Evolutionary conservation across 1,140 invertebrate species (phyloP).

Genomic region (Drosophila guanche): DNA sequence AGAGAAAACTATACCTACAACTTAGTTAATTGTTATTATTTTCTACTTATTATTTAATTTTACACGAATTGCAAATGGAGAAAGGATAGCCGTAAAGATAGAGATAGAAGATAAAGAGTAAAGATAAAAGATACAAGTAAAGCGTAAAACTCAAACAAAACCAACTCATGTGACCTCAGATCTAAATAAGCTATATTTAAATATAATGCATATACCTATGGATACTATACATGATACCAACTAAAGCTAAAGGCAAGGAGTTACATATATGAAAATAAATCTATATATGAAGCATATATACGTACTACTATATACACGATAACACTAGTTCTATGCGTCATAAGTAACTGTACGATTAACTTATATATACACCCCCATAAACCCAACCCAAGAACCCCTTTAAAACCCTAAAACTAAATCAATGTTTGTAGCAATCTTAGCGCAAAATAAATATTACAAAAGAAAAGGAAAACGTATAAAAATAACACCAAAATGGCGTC

Average conservation of each 20-base stretch:
- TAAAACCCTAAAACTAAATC: slow-evolving; percentile 56
- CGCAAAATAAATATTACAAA: slow-evolving; percentile 39
- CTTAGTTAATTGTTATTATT: slow-evolving; percentile 83
- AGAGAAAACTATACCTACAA: slow-evolving; percentile 57
- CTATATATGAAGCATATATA: slow-evolving; percentile 79
- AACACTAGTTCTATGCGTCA: slow-evolving; percentile 73
- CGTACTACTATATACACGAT: slow-evolving; percentile 61
- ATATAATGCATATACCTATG: slow-evolving; percentile 60
- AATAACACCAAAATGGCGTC: slow-evolving; percentile 40
- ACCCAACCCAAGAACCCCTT: slow-evolving; percentile 26
- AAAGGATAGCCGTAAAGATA: slow-evolving; percentile 29
- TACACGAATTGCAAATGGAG: slow-evolving; percentile 71
- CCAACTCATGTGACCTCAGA: slow-evolving; percentile 84
- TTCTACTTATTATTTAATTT: slow-evolving; percentile 82
- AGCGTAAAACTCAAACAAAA: slow-evolving; percentile 83
- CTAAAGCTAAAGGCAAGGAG: slow-evolving; percentile 54
- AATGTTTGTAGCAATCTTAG: slow-evolving; percentile 76
- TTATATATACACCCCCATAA: slow-evolving; percentile 64
- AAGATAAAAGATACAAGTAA: slow-evolving; percentile 54
- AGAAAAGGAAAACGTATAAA: slow-evolving; percentile 30
- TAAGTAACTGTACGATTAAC: slow-evolving; percentile 77
- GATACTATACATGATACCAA: slow-evolving; percentile 57
- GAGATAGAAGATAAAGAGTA: background rate
- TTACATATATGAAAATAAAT: slow-evolving; percentile 33
- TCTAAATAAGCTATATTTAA: slow-evolving; percentile 83